Evolutionary conservation across 92 coral and sea anemone genomes (phyloP), one percentile per base, ranked within the genome.

Genomic region (Paramuricea clavata): DNA sequence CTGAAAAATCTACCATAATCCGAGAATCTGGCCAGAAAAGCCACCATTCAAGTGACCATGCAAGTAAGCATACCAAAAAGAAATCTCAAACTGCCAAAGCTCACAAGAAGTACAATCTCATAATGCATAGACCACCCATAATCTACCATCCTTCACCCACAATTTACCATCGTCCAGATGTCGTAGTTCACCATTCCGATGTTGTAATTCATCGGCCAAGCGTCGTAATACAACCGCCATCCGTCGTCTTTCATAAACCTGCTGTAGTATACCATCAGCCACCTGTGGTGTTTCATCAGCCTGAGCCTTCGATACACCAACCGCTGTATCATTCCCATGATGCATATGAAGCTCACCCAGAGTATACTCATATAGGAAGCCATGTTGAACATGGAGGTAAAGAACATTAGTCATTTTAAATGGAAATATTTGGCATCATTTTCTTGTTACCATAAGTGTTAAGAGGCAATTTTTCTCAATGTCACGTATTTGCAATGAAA

Each of bases 231-330:
- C 99, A 97, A 31, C 99, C 93, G 81, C 92, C 99, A 12, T 85
- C 99, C 0, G 97, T 97, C 5, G 92, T 97, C 17, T 97, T 97
- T 13, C 99, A 97, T 76, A 91, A 95, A 78, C 99, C 99, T 15
- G 90, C 98, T 10, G 85, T 97, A 30, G 78, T 97, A 16, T 97
- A 91, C 77, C 92, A 84, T 72, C 95, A 97, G 81, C 97, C 99
- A 16, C 95, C 98, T 4, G 94, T 97, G 7, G 97, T 94, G 78
- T 86, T 97, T 67, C 99, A 97, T 67, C 98, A 97, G 39, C 98
- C 98, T 8, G 86, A 93, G 9, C 99, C 99, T 9, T 42, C 91
- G 83, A 92, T 94, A 19, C 92, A 92, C 41, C 98, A 94, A 74
- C 95, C 99, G 23, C 87, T 94, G 23, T 49, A 93, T 22, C 93